Conservation (phyloP, 1,140 invertebrate genomes). For the Anagrus nilaparvatae region DNA sequence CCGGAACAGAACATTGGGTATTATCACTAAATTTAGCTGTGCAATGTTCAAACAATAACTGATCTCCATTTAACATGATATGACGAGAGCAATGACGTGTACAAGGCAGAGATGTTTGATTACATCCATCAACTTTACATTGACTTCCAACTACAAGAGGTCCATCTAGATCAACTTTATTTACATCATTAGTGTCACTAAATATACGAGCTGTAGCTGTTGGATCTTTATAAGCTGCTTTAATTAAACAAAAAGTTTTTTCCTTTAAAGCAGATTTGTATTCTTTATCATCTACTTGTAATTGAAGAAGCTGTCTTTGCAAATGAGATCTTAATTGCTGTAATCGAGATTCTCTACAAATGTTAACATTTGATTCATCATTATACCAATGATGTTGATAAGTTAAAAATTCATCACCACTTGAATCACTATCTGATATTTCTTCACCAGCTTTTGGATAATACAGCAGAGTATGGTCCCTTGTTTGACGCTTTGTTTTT, state of each 20-base stretch:
- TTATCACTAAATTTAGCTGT: constrained; percentile 81
- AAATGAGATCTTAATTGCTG: constrained; percentile 45
- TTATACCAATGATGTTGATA: constrained; percentile 39
- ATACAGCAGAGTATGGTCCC: constrained; percentile 38
- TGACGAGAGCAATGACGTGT: constrained; percentile 74
- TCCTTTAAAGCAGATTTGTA: constrained; percentile 27
- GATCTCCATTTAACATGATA: constrained; percentile 78
- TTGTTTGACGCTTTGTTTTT: constrained; percentile 24
- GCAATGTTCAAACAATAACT: constrained; percentile 80
- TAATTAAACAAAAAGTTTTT: constrained; percentile 28
- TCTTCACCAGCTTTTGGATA: constrained; percentile 39
- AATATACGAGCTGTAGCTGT: constrained; percentile 26
- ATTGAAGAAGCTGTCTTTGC: constrained; percentile 43
- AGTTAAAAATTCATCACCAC: constrained; percentile 34
- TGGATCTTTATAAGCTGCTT: constrained; percentile 28
- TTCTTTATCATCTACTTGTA: constrained; percentile 30
- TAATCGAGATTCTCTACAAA: constrained; percentile 39
- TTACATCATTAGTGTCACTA: constrained; percentile 27
- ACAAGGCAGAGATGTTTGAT: constrained; percentile 62
- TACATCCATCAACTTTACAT: constrained; percentile 43
- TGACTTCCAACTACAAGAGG: constrained; percentile 36
- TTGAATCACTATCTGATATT: constrained; percentile 39
- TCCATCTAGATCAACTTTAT: constrained; percentile 33
- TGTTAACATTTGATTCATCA: constrained; percentile 23
- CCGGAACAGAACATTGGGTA: constrained; percentile 77